phyloP scores from a whole-genome alignment of 2,797 vertebrate species.

The Schizothorax lantsangensis region DNA sequence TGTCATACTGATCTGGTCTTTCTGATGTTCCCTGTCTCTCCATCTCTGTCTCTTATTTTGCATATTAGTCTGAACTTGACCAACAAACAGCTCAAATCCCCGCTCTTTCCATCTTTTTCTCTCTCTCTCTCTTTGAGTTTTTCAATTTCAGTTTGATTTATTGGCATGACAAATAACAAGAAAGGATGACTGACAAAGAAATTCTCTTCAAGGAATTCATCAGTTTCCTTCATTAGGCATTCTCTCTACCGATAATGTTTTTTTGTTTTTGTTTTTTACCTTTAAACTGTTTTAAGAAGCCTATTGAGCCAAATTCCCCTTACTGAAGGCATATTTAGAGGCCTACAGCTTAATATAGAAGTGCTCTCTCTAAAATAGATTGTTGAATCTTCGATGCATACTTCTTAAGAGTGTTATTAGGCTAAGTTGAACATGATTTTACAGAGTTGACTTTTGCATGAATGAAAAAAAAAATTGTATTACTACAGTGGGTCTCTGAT shows the following conservation, averaged over 20 bases:
- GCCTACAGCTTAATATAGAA: neutral
- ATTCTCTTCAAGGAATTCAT: neutral
- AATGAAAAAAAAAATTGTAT: neutral
- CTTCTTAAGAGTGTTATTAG: neutral
- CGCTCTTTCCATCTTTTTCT: neutral
- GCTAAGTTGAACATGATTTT: neutral
- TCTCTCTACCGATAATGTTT: neutral
- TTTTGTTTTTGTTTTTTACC: neutral
- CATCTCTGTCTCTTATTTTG: neutral
- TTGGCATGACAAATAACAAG: neutral
- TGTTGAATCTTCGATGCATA: neutral
- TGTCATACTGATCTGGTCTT: neutral
- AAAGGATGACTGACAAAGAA: neutral
- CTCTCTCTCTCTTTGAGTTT: neutral
- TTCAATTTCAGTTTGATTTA: slow-evolving; percentile 3
- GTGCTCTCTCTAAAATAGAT: neutral
- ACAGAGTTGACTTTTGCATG: neutral
- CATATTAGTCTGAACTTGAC: neutral
- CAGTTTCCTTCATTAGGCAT: neutral
- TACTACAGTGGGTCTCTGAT: neutral
- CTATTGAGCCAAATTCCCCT: neutral
- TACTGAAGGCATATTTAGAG: neutral
- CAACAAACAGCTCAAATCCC: neutral
- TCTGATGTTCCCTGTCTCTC: neutral
- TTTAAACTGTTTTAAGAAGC: slow-evolving; percentile 1